Conservation (phyloP, 2,113 vertebrate species). For the Cricetomys ansorgei region DNA sequence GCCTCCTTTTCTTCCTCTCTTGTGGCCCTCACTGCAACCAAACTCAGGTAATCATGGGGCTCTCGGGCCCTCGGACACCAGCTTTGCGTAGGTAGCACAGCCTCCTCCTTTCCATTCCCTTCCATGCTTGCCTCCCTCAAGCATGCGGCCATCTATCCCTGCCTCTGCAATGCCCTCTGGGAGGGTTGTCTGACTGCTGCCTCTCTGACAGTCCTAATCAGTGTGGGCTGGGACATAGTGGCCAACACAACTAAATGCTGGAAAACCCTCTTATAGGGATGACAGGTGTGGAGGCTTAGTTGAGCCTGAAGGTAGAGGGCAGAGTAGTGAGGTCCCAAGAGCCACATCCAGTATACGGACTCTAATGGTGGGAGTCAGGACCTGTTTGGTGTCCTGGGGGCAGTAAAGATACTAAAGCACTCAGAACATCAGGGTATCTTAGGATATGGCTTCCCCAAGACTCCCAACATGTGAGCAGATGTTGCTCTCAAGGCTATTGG, state of each 20-base stretch:
- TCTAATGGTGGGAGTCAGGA: not conserved
- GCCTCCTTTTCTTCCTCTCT: not conserved
- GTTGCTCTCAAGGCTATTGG: not conserved
- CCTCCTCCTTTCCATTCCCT: not conserved
- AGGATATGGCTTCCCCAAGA: not conserved
- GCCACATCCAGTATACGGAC: not conserved
- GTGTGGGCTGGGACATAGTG: not conserved
- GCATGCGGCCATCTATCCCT: not conserved
- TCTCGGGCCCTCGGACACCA: not conserved
- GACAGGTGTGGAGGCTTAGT: not conserved
- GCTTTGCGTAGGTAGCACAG: not conserved
- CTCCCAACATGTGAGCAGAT: not conserved
- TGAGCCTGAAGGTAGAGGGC: not conserved
- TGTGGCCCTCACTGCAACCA: not conserved
- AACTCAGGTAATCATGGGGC: not conserved
- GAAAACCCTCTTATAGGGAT: not conserved
- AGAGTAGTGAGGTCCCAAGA: not conserved
- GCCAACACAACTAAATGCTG: not conserved
- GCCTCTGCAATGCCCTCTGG: not conserved
- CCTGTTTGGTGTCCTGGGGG: not conserved
- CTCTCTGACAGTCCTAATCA: not conserved
- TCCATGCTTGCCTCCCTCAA: accelerated
- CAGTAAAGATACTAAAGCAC: not conserved
- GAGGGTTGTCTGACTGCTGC: not conserved
- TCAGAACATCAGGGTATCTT: not conserved